A percentile compares a stretch with the other conserved stretches of the same genome.
phyloP scores from a whole-genome alignment of 2,888 invertebrate species.

The Drosophila emarginata region DNA sequence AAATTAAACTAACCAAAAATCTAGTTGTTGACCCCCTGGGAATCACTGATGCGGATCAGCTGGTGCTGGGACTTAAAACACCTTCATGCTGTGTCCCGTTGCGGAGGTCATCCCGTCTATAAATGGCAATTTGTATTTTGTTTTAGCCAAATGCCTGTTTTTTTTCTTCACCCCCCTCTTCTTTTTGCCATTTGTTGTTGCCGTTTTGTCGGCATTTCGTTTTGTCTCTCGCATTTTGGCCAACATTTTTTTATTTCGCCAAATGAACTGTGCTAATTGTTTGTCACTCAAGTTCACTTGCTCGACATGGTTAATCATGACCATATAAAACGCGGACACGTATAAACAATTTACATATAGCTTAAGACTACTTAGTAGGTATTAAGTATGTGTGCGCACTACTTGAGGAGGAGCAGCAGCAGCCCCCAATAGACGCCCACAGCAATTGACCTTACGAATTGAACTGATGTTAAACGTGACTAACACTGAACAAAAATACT shows the following conservation, averaged over 20 bases:
- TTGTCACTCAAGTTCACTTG: conserved; percentile 57
- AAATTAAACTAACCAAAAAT: conserved; percentile 16
- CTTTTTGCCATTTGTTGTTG: conserved; percentile 23
- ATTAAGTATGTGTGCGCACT: conserved; percentile 27
- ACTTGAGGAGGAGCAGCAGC: conserved; percentile 41
- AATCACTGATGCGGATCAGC: conserved; percentile 50
- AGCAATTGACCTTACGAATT: conserved; percentile 39
- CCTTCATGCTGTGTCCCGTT: conserved; percentile 48
- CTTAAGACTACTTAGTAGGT: conserved; percentile 43
- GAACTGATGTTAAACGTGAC: conserved; percentile 18
- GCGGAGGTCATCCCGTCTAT: conserved; percentile 53
- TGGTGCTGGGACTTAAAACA: conserved; percentile 49
- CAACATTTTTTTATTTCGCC: conserved; percentile 5
- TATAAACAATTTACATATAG: conserved; percentile 32
- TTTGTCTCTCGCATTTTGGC: neutral
- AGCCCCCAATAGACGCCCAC: conserved; percentile 50
- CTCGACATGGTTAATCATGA: conserved; percentile 53
- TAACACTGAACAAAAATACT: conserved; percentile 15
- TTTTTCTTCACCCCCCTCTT: neutral
- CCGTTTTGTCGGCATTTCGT: neutral
- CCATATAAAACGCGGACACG: conserved; percentile 60
- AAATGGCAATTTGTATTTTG: conserved; percentile 41
- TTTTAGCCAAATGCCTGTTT: conserved; percentile 37
- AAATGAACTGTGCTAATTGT: conserved; percentile 63
- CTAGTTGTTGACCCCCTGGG: conserved; percentile 49